Conservation (phyloP, 2,113 vertebrate genomes). For the Eira barbara region DNA sequence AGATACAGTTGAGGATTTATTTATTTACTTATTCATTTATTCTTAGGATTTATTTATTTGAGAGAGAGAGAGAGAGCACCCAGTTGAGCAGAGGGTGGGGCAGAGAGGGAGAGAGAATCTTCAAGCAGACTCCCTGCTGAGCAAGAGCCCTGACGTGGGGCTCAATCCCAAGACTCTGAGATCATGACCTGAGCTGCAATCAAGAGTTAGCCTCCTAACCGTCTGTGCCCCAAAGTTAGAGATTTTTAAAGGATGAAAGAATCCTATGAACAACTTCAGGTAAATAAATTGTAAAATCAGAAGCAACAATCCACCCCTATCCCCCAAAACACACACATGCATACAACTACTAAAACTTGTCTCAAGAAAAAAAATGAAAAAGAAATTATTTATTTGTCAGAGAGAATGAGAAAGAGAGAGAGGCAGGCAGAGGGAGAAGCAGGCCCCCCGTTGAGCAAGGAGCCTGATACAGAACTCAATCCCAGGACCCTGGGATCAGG, state of each 20-base stretch:
- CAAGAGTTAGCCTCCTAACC: background rate
- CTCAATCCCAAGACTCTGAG: background rate
- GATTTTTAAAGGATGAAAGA: background rate
- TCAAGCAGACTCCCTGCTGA: background rate
- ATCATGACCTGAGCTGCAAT: background rate
- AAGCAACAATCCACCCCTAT: background rate
- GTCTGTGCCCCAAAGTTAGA: background rate
- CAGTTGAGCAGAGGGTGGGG: background rate
- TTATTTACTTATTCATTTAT: background rate
- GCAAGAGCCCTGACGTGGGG: background rate
- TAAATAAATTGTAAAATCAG: background rate
- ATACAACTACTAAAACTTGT: background rate
- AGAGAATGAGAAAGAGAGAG: too few species aligned
- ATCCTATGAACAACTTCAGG: background rate
- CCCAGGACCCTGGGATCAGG: too few species aligned
- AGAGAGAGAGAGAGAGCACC: background rate
- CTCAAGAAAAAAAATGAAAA: background rate
- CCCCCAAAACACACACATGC: background rate
- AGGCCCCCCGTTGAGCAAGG: too few species aligned
- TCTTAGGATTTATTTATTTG: background rate
- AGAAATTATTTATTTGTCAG: too few species aligned
- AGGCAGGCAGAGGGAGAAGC: too few species aligned
- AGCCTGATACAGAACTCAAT: too few species aligned
- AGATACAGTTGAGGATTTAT: background rate
- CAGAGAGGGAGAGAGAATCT: background rate